Percentiles rank a stretch among this genome's conserved stretches.
phyloP scores from a whole-genome alignment of 2,797 vertebrate genomes.

The Enteromius thamalakanensis region DNA sequence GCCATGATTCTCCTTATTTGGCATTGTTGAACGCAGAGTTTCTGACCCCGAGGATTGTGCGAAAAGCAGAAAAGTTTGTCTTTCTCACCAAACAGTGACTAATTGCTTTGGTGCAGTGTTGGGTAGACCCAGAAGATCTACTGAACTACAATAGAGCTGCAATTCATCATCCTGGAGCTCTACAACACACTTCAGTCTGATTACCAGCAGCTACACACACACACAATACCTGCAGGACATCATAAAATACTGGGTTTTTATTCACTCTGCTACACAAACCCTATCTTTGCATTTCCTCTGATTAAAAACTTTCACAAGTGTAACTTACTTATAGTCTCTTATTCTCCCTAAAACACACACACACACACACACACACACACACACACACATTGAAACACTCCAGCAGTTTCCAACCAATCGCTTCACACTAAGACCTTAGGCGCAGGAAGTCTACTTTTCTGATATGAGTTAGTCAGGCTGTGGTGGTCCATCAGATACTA shows the following conservation, averaged over 20 bases:
- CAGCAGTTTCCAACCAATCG: not conserved
- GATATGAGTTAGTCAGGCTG: not conserved
- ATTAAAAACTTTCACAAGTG: slow-evolving; percentile 5
- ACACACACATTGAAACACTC: not conserved
- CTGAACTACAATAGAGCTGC: slow-evolving; percentile 42
- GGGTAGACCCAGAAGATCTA: slow-evolving; percentile 37
- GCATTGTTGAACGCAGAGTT: slow-evolving; percentile 6
- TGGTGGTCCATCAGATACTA: not conserved
- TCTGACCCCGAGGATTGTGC: slow-evolving; percentile 33
- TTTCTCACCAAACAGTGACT: slow-evolving; percentile 45
- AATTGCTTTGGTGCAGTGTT: slow-evolving; percentile 49
- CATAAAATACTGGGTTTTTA: not conserved
- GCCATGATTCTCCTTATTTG: slow-evolving; percentile 22
- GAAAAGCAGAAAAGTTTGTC: slow-evolving; percentile 39
- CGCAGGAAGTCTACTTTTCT: not conserved
- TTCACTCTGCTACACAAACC: not conserved
- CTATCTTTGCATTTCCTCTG: not conserved
- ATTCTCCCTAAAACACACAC: not conserved
- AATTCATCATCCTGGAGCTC: slow-evolving; percentile 46
- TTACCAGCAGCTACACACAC: slow-evolving; percentile 25
- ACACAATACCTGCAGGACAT: slow-evolving; percentile 17
- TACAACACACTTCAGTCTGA: slow-evolving; percentile 46
- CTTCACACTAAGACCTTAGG: not conserved
- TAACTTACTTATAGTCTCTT: not conserved
- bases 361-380: not conserved